phyloP scores from a whole-genome alignment of 1,140 invertebrate species.

The Phymorhynchus buccinoides region DNA sequence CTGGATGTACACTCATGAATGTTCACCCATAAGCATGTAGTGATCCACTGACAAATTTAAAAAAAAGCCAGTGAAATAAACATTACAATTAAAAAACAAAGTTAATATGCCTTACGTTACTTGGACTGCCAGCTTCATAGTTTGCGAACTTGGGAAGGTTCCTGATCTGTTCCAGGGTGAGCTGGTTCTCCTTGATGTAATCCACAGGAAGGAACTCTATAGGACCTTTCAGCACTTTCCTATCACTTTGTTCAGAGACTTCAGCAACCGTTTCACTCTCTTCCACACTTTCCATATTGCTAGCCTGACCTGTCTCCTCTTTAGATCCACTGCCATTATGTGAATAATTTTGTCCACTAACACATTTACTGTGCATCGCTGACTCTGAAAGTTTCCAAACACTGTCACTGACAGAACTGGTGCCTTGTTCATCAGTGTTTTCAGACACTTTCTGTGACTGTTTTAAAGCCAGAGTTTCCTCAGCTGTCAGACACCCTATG shows the following conservation, averaged over 20 bases:
- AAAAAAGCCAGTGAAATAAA: no score
- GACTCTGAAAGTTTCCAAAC: background rate
- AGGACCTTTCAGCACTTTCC: background rate
- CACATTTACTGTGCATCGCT: background rate
- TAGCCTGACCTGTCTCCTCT: background rate
- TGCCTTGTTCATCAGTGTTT: background rate
- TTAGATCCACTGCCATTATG: background rate
- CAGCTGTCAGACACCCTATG: conserved; percentile 23
- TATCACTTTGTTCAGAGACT: background rate
- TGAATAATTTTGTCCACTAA: background rate
- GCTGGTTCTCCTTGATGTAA: conserved; percentile 59
- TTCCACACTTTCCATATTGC: background rate
- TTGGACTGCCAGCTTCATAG: conserved; percentile 73
- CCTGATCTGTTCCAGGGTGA: conserved; percentile 74
- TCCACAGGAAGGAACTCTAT: conserved; percentile 55
- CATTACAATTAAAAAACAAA: background rate
- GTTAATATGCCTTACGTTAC: conserved; percentile 61
- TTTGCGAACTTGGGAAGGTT: conserved; percentile 75
- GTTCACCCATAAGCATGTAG: no score
- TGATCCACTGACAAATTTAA: no score
- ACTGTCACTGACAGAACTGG: background rate
- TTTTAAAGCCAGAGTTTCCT: conserved; percentile 19
- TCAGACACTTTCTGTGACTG: background rate
- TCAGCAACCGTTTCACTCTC: background rate
- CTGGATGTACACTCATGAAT: no score